Conservation (phyloP, 2,113 vertebrate species). For the Saimiri boliviensis region DNA sequence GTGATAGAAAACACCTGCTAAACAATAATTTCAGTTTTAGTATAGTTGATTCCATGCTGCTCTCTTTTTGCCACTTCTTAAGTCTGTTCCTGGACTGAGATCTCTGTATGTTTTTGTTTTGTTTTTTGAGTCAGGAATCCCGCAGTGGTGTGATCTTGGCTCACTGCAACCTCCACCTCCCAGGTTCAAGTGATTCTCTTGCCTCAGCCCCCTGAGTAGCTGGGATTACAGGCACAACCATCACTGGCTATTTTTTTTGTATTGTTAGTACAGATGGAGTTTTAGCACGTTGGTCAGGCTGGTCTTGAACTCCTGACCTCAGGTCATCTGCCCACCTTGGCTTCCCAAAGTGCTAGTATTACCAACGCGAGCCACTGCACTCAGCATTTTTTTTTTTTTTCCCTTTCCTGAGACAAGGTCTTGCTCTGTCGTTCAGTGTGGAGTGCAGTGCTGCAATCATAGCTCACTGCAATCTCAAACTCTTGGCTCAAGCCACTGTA, state of each 20-base stretch:
- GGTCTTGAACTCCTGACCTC: no score
- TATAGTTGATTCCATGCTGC: background rate
- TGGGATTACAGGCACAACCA: background rate
- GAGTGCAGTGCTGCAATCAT: background rate
- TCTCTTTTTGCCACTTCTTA: background rate
- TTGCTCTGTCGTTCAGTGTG: background rate
- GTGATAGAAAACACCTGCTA: background rate
- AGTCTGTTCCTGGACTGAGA: background rate
- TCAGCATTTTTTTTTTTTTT: no score
- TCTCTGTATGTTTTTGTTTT: background rate
- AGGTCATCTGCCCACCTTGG: no score
- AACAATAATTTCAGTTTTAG: constrained; percentile 17
- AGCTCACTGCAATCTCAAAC: no score
- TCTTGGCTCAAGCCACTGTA: background rate
- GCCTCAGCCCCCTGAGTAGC: background rate
- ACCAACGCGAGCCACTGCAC: no score
- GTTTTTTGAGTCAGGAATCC: background rate
- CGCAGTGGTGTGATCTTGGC: no score
- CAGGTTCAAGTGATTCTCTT: background rate
- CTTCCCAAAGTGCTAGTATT: no score
- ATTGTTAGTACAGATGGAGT: no score
- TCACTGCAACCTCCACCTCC: background rate
- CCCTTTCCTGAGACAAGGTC: no score
- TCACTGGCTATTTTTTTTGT: no score
- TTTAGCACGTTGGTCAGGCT: no score